Base-by-base conservation (phyloP, 2,113 vertebrate genomes). In the Tapirus terrestris region DNA sequence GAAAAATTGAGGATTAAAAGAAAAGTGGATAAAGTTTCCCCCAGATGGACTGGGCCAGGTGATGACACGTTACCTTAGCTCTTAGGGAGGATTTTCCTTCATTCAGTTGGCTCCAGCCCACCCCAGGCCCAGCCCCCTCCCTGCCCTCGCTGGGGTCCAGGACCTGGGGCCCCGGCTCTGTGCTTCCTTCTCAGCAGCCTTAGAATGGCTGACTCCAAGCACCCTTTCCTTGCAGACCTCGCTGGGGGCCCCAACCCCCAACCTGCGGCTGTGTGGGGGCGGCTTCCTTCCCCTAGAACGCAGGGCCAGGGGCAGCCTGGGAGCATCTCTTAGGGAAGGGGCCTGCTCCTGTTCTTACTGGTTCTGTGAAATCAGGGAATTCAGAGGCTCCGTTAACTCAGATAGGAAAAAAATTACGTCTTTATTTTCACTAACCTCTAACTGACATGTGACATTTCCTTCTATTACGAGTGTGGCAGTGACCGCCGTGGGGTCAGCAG, bases 141-240 rank as follows among this genome's bases (percentile, higher is more conserved):
- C 3, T 1, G 36, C 20, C 27, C 45, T 51, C 8, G 13, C 73
- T 23, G 63, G 33, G 45, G 25, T n/a, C 67, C 61, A 27, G 45
- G n/a, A 25, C 65, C 8, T 4, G 4, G 18, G 29, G 6, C 5
- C 5, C 29, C 53, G 2, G 0, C 16, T 56, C 70, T 21, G 6
- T 33, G 18, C 45, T 45, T 58, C 45, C 23, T 29, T 31, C 39
- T 86, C 13, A 83, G 80, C 53, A 43, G 68, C 58, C 72, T 60
- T n/a, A 17, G 27, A 43, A 56, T 23, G 23, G 33, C 27, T 48
- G 11, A 0, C 5, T 33, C 31, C 27, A 39, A 2, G 53, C 2
- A 1, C 21, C 33, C 18, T 87, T n/a, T 75, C 16, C 48, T 33
- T n/a, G 16, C 0, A 9, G 48, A 43, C 48, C 51, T 81, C 3